Evolutionary conservation across 2,888 invertebrate species (phyloP).

Genomic region (Octodonta nipae): DNA sequence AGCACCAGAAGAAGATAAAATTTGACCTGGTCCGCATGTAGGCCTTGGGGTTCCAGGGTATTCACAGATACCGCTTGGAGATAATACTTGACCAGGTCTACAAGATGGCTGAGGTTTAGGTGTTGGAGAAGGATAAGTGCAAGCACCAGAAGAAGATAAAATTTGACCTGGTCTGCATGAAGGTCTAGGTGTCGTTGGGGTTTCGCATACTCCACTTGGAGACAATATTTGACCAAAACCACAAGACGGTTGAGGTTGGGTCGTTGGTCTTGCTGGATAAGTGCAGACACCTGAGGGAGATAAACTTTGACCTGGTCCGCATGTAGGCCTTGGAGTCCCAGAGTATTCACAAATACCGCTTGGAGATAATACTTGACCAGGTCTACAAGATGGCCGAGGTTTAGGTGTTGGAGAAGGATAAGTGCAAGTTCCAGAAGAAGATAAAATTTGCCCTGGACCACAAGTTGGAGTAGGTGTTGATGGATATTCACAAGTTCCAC

Average conservation of each 20-base stretch:
- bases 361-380: slow-evolving; percentile 10
- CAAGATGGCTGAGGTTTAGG: neutral
- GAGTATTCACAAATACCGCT: slow-evolving; percentile 2
- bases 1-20: slow-evolving; percentile 13
- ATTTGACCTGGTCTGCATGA: slow-evolving; percentile 18
- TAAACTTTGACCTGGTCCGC: slow-evolving; percentile 7
- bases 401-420: slow-evolving; percentile 10
- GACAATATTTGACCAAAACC: slow-evolving; percentile 5
- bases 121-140: neutral
- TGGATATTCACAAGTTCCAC: slow-evolving; percentile 8
- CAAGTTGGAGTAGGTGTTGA: slow-evolving; percentile 7
- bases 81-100: neutral
- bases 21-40: neutral
- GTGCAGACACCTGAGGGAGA: slow-evolving; percentile 12
- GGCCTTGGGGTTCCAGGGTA: neutral
- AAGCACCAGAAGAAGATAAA: slow-evolving; percentile 3
- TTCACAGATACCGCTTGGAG: neutral
- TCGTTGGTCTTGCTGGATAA: slow-evolving; percentile 9
- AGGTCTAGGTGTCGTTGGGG: slow-evolving; percentile 5
- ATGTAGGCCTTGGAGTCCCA: slow-evolving; percentile 2
- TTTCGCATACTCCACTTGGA: slow-evolving; percentile 10
- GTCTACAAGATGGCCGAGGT: slow-evolving; percentile 11
- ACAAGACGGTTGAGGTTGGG: slow-evolving; percentile 3
- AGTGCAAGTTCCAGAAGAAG: slow-evolving; percentile 13
- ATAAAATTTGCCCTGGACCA: slow-evolving; percentile 9